phyloP scores from a whole-genome alignment of 2,888 invertebrate species.

The Tricholauxania praeusta region DNA sequence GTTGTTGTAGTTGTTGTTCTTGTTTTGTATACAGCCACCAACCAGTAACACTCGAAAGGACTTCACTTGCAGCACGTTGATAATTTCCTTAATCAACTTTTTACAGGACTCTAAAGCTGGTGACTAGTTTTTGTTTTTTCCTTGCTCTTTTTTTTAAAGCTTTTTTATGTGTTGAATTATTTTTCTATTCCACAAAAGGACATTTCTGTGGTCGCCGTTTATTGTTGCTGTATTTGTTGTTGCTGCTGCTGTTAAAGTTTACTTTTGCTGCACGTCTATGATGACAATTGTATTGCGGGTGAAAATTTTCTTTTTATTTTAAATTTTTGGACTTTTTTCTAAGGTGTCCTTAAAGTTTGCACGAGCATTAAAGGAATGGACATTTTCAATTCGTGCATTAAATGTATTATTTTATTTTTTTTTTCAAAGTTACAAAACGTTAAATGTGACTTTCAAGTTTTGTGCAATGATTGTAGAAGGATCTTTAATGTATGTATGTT shows the following conservation, averaged over 20 bases:
- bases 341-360: constrained; percentile 1
- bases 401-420: too few species aligned
- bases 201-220: background rate
- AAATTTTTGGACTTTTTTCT: background rate
- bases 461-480: background rate
- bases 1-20: background rate
- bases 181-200: background rate
- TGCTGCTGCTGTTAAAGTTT: too few species aligned
- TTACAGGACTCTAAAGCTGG: background rate
- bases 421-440: constrained; percentile 48
- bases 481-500: background rate
- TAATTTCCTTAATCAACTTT: constrained; percentile 11
- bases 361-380: background rate
- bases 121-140: background rate
- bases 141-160: background rate
- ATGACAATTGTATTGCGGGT: background rate
- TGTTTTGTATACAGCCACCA: background rate
- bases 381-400: background rate
- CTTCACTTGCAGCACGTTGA: constrained; percentile 38
- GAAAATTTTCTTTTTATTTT: background rate
- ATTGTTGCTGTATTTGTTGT: background rate
- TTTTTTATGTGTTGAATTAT: background rate
- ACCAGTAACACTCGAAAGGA: constrained; percentile 50
- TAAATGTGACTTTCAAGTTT: constrained; percentile 37
- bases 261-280: background rate